A percentile compares a stretch with the other conserved stretches of the same genome.
Evolutionary conservation across 2,888 invertebrate genomes (phyloP).

Genomic region (Sussaba pulchella): DNA sequence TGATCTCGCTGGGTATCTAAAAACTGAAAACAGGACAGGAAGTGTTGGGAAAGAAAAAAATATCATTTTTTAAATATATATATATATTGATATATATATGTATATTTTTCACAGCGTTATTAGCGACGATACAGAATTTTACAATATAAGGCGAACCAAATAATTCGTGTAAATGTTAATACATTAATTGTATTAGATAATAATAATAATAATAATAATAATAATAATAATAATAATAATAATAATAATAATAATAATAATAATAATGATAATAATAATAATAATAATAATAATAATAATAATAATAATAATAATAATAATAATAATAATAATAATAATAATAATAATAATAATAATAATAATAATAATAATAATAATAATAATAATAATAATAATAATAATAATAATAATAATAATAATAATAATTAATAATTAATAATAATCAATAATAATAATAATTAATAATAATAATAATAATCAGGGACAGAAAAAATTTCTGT

Average conservation of each 20-base stretch:
- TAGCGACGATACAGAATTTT: constrained; percentile 82
- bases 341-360: constrained; percentile 35
- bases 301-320: constrained; percentile 58
- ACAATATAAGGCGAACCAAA: constrained; percentile 74
- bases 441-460: no score
- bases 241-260: constrained; percentile 42
- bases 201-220: constrained; percentile 51
- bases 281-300: constrained; percentile 4
- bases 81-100: constrained; percentile 62
- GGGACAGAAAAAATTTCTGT: constrained; percentile 64
- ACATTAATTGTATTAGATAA: constrained; percentile 80
- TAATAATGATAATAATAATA: constrained; percentile 62
- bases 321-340: constrained; percentile 32
- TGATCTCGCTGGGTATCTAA: no score
- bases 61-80: constrained; percentile 43
- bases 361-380: constrained; percentile 56
- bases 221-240: constrained; percentile 14
- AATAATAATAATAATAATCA: constrained; percentile 54
- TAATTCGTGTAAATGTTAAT: constrained; percentile 80
- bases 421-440: no score
- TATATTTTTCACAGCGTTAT: constrained; percentile 80
- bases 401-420: constrained; percentile 63
- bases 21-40: not conserved
- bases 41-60: not conserved
- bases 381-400: constrained; percentile 1